These are phyloP conservation scores for Lasioglossum pauxillum DNA, from an alignment of 2,888 invertebrate species.

Conservation along the genomic window DNA sequence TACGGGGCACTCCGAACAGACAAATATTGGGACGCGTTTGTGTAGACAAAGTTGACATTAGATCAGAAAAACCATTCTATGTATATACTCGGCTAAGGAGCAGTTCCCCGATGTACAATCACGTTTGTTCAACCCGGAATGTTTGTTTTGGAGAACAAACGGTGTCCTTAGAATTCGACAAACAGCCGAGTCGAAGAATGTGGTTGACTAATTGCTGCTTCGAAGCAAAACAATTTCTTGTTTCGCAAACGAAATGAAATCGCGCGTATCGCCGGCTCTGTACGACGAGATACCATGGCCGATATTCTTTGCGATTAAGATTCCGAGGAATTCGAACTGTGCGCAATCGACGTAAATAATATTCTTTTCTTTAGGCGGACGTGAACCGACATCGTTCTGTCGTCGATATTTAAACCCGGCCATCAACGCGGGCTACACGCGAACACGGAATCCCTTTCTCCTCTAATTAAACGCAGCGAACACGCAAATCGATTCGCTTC, in stretches of 20 bases:
- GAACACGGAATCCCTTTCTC: slow-evolving; percentile 6
- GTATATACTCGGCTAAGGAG: background rate
- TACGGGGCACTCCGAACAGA: background rate
- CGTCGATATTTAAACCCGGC: background rate
- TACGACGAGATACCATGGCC: background rate
- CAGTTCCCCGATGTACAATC: background rate
- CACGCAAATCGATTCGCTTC: background rate
- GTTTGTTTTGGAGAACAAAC: background rate
- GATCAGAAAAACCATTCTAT: background rate
- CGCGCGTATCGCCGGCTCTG: background rate
- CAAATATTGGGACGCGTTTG: background rate
- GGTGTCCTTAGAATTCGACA: background rate
- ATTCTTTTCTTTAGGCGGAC: background rate
- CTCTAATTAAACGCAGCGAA: background rate
- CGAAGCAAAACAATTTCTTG: background rate
- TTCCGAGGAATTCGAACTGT: background rate
- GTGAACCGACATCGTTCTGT: background rate
- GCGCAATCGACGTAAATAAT: background rate
- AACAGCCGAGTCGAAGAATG: background rate
- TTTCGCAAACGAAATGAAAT: background rate
- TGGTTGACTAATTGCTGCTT: background rate
- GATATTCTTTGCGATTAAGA: too few relatives aligned
- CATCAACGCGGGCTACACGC: background rate
- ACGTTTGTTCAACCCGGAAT: background rate
- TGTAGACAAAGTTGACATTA: background rate